Base-by-base conservation (phyloP, 2,113 vertebrate species). In the Gavia stellata region DNA sequence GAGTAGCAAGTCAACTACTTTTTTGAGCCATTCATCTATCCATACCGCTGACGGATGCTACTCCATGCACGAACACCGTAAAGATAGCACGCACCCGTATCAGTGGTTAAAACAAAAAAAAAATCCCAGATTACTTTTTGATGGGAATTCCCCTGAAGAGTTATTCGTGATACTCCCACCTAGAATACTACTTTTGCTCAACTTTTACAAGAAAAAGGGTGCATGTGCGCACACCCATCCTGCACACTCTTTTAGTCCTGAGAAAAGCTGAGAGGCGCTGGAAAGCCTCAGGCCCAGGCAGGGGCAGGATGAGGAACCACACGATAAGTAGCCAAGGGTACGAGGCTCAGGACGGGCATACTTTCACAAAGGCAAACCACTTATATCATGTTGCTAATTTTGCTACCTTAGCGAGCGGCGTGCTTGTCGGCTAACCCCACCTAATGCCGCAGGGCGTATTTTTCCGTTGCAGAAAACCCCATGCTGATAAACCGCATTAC, bases 191-290 rank as follows among this genome's bases (percentile, higher is more conserved):
- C 47, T 44, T 65, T 11, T 36, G 29, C 40, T 40, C 42, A 49
- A 21, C 28, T 56, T 61, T 14, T 28, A 59, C 12, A n/a, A 47
- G 26, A 49, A 21, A 34, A 31, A 42, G 44, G 1, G 2, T 2
- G 3, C 1, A 0, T 1, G 18, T 0, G 17, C 5, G 5, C 0
- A 2, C 31, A 4, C 29, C 25, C 0, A 0, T 61, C 29, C 56
- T 3, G 6, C 1, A 4, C 0, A 0, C 21, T 33, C 24, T 47
- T 59, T 53, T 4, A 28, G n/a, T 7, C 73, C 38, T 1, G 24
- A 56, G 44, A 65, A 53, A 49, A 79, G n/a, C 40, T 2, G 17
- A 65, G 55, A 25, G 0, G 3, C 1, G 3, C 52, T 13, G 21
- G 34, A n/a, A 74, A 14, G 31, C 34, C 38, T 18, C 66, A 10